Evolutionary conservation across 2,113 vertebrate genomes (phyloP).

Genomic region (Campylomormyrus tamandua): DNA sequence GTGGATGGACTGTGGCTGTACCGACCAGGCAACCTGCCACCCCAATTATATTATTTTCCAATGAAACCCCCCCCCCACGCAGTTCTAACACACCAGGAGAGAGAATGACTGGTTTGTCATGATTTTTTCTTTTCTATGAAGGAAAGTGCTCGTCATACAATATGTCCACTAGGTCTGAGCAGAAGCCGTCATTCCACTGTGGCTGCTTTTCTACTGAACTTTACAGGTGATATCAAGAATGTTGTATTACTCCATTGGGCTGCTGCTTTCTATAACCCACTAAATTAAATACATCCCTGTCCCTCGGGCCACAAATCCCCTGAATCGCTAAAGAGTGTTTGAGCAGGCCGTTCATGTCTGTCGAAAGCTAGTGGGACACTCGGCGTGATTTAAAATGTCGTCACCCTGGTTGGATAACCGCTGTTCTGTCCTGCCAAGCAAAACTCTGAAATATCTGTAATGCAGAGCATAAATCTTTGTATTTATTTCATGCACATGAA

Average conservation of each 20-base stretch:
- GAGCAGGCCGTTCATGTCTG: not conserved
- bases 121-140: not conserved
- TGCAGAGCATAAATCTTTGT: not conserved
- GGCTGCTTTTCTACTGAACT: not conserved
- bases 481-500: not conserved
- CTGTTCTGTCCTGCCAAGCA: not conserved
- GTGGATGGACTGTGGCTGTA: not conserved
- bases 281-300: not conserved
- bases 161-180: not conserved
- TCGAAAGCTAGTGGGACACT: not conserved
- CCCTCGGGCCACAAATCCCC: not conserved
- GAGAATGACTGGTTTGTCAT: not conserved
- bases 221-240: not conserved
- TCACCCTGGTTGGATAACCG: not conserved
- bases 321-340: not conserved
- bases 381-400: not conserved
- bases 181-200: not conserved
- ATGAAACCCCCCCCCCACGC: not conserved
- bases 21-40: not conserved
- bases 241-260: not conserved
- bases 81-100: not conserved
- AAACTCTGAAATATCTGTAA: not conserved
- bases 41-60: not conserved
- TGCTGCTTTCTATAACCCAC: not conserved
- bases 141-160: not conserved